Conservation (phyloP, 2,797 vertebrate genomes). For the Coluber constrictor region DNA sequence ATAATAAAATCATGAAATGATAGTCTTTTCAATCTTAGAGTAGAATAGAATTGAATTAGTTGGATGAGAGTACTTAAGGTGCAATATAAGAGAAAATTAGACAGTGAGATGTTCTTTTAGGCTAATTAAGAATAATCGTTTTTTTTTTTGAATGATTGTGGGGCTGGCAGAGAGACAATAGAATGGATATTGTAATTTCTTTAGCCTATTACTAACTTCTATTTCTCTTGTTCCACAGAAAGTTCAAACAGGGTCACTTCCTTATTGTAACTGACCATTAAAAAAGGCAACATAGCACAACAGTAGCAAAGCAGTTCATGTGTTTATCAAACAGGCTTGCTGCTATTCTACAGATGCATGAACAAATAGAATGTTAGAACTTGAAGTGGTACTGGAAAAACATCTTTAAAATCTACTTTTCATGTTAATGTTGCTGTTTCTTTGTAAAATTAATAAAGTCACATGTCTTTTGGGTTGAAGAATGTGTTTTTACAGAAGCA, state of each 20-base stretch:
- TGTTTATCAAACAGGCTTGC: not conserved
- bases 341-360: not conserved
- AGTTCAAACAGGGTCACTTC: constrained; percentile 54
- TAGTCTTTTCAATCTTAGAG: not conserved
- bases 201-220: constrained; percentile 39
- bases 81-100: not conserved
- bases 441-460: not conserved
- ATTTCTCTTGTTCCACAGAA: constrained; percentile 32
- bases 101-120: not conserved
- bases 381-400: not conserved
- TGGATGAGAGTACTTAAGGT: not conserved
- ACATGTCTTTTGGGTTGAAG: not conserved
- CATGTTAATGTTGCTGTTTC: not conserved
- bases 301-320: not conserved
- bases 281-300: not conserved
- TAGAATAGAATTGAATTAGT: not conserved
- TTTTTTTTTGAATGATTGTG: constrained; percentile 14
- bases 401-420: not conserved
- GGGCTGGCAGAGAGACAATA: constrained; percentile 33
- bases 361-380: not conserved
- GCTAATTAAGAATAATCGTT: not conserved
- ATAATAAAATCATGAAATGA: not conserved
- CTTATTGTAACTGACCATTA: constrained; percentile 30
- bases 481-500: not conserved
- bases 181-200: constrained; percentile 45